Percentiles rank a stretch among this genome's conserved stretches.
Evolutionary conservation across 2,888 invertebrate species (phyloP).

Genomic region (Plusia festucae): DNA sequence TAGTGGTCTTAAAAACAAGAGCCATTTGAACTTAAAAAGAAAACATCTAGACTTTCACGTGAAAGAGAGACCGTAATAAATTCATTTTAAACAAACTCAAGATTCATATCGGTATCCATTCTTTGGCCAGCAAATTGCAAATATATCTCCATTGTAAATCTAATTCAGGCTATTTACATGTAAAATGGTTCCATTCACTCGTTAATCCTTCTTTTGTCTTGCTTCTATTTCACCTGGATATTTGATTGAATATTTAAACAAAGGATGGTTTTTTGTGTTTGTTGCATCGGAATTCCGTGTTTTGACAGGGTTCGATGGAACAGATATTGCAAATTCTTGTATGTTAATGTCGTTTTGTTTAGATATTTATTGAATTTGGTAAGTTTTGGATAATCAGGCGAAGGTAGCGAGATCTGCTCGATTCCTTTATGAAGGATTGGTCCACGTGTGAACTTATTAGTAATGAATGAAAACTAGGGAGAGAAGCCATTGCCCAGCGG

Average conservation of each 20-base stretch:
- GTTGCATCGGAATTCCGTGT: constrained; percentile 16
- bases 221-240: constrained; percentile 41
- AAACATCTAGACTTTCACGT: constrained; percentile 5
- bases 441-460: too few relatives aligned
- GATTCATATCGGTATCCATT: constrained; percentile 33
- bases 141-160: constrained; percentile 46
- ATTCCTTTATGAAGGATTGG: too few relatives aligned
- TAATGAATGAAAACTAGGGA: too few relatives aligned
- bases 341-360: too few relatives aligned
- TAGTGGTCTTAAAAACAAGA: background rate
- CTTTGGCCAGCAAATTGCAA: constrained; percentile 42
- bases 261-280: constrained; percentile 38
- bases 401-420: too few relatives aligned
- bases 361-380: too few relatives aligned
- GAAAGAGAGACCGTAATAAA: constrained; percentile 29
- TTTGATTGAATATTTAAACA: constrained; percentile 36
- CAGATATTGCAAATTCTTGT: too few relatives aligned
- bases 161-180: constrained; percentile 39
- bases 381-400: too few relatives aligned
- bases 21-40: background rate
- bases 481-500: too few relatives aligned
- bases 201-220: constrained; percentile 40
- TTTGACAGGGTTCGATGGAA: background rate
- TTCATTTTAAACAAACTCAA: constrained; percentile 37
- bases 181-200: constrained; percentile 33